Evolutionary conservation across 23 tunicate species (phyloP).

Genomic region (Trididemnum miniatum): DNA sequence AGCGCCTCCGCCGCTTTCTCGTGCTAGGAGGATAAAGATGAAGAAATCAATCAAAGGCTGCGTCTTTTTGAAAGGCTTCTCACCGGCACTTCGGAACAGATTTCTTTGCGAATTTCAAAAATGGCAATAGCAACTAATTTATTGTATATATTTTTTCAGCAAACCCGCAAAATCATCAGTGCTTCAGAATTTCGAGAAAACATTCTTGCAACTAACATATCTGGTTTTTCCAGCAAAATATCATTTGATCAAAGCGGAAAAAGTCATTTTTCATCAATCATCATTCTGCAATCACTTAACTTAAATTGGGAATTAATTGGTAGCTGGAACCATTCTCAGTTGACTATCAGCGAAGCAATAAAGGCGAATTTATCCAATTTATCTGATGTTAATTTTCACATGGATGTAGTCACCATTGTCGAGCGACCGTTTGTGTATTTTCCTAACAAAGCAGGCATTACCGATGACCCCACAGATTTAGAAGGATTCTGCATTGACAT

Average conservation of each 20-base stretch:
- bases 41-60: too few relatives aligned
- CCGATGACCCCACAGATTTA: conserved; percentile 5
- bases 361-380: not conserved
- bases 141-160: too few relatives aligned
- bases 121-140: too few relatives aligned
- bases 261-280: not conserved
- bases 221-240: not conserved
- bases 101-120: too few relatives aligned
- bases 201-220: not conserved
- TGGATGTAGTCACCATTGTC: conserved; percentile 61
- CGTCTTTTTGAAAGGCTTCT: too few relatives aligned
- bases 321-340: conserved; percentile 1
- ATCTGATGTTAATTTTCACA: conserved; percentile 12
- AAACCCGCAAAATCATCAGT: not conserved
- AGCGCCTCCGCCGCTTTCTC: too few relatives aligned
- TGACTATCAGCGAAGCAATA: conserved; percentile 3
- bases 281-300: conserved; percentile 17
- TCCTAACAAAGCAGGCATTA: not conserved
- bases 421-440: conserved; percentile 71
- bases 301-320: conserved; percentile 51
- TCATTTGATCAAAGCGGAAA: not conserved
- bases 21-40: too few relatives aligned
- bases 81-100: too few relatives aligned
- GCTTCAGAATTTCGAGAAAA: conserved; percentile 3
- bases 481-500: conserved; percentile 83